Conservation (phyloP, 1,140 invertebrate genomes). For the Caenorhabditis briggsae region DNA sequence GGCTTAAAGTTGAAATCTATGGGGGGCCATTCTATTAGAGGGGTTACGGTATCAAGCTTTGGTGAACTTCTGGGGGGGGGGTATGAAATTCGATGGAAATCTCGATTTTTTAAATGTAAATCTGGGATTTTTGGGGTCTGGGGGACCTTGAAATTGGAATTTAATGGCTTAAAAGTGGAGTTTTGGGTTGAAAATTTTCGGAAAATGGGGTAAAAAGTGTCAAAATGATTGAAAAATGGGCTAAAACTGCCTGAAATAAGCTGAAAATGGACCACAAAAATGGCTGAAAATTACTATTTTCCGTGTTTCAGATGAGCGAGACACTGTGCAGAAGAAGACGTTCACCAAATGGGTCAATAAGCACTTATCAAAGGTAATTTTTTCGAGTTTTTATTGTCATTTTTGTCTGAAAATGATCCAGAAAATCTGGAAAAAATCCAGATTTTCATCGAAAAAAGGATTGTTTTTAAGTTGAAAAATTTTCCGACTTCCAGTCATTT, state of each 20-base stretch:
- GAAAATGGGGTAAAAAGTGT: background rate
- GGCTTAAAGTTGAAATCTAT: no score
- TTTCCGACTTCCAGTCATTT: no score
- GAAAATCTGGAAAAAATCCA: no score
- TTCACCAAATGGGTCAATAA: slow-evolving; percentile 99
- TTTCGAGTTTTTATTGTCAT: background rate
- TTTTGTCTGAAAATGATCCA: background rate
- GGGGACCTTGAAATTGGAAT: background rate
- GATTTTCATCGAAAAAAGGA: no score
- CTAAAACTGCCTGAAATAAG: background rate
- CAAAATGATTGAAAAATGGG: background rate
- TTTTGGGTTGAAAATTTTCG: background rate
- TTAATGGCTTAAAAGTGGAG: background rate
- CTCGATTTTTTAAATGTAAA: no score
- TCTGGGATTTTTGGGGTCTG: no score
- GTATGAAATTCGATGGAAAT: no score
- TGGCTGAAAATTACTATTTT: background rate
- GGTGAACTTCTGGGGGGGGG: no score
- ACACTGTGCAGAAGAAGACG: slow-evolving; percentile 99
- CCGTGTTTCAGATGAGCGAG: slow-evolving; percentile 91
- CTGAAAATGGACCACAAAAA: slow-evolving; percentile 26
- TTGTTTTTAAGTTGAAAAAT: no score
- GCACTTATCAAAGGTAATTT: slow-evolving; percentile 96
- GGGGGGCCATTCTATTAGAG: no score
- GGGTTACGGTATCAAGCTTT: no score